Conservation (phyloP, 2,113 vertebrate genomes). For the Bambusicola thoracicus region DNA sequence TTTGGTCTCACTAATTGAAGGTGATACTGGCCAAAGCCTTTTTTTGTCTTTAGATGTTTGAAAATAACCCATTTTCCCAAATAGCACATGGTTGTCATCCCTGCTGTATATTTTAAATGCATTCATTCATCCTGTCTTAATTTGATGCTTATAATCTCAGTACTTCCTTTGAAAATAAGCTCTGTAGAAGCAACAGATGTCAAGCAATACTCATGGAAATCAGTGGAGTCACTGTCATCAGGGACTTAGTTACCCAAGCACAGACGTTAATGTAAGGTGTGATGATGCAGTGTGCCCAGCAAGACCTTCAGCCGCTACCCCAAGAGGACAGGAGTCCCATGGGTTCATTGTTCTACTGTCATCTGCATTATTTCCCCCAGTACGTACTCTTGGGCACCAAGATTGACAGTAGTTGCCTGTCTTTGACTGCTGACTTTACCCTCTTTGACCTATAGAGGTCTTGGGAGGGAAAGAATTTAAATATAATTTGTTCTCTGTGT, state of each 20-base stretch:
- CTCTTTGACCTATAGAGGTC: neutral
- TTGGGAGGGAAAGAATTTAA: neutral
- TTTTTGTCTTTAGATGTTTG: neutral
- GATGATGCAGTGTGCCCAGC: neutral
- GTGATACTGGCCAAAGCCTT: neutral
- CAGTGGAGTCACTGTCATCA: neutral
- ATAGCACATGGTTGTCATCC: neutral
- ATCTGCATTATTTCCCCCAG: neutral
- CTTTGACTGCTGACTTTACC: neutral
- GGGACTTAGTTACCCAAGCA: rapidly evolving
- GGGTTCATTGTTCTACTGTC: neutral
- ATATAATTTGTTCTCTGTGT: neutral
- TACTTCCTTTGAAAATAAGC: neutral
- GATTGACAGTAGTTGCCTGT: neutral
- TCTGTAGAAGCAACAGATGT: neutral
- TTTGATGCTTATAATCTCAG: neutral
- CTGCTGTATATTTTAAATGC: neutral
- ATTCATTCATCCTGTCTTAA: neutral
- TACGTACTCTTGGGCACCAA: neutral
- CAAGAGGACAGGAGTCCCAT: rapidly evolving
- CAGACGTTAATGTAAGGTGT: neutral
- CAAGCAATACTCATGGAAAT: neutral
- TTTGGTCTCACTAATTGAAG: neutral
- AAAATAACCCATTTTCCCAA: neutral
- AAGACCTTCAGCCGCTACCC: neutral